A percentile compares a stretch with the other conserved stretches of the same genome.
phyloP scores from a whole-genome alignment of 1,140 invertebrate genomes.

The Micrasema longulum region DNA sequence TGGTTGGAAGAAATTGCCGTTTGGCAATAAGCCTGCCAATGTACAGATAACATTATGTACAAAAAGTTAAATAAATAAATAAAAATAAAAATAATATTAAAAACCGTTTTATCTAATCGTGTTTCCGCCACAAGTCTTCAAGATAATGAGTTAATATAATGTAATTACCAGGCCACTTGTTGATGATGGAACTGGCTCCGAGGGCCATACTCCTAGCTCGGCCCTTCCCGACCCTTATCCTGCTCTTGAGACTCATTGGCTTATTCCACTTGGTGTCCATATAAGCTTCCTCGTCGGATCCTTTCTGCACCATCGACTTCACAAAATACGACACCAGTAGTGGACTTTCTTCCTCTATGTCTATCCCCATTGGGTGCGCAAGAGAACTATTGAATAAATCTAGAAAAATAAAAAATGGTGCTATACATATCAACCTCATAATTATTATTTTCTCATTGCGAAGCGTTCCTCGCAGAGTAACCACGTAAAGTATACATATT shows the following conservation, averaged over 20 bases:
- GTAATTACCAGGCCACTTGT: slow-evolving; percentile 52
- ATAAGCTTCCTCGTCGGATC: slow-evolving; percentile 50
- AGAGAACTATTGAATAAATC: no score
- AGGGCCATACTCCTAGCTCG: slow-evolving; percentile 40
- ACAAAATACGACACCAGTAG: slow-evolving; percentile 46
- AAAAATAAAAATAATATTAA: no score
- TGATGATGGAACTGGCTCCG: slow-evolving; percentile 47
- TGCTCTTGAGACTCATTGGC: slow-evolving; percentile 23
- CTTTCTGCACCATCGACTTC: slow-evolving; percentile 27
- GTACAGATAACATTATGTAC: no score
- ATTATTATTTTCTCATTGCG: not conserved
- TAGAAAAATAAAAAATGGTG: no score
- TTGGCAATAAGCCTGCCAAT: no score
- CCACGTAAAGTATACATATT: no score
- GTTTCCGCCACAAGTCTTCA: no score
- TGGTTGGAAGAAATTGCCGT: no score
- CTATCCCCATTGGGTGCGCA: slow-evolving; percentile 17
- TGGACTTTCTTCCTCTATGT: slow-evolving; percentile 41
- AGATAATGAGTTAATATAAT: no score
- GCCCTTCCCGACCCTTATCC: slow-evolving; percentile 27
- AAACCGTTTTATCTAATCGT: no score
- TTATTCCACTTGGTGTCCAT: slow-evolving; percentile 44
- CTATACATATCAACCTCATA: no score
- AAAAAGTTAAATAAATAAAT: no score
- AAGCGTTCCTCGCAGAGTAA: not conserved